Conservation (phyloP, 2,797 vertebrate species). For the Gymnopithys bicolor region DNA sequence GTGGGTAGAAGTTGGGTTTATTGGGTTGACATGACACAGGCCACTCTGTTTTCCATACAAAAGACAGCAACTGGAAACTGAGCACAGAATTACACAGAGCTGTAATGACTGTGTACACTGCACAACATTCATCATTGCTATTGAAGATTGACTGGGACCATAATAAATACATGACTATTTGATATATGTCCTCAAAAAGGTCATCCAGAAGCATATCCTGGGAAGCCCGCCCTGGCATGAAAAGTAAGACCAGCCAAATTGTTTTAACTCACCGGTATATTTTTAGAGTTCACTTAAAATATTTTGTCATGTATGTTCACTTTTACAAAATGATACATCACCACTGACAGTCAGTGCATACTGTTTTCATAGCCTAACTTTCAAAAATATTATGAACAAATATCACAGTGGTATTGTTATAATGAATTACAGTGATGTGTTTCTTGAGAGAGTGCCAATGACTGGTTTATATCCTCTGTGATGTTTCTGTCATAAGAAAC, state of each 20-base stretch:
- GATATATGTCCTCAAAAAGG: constrained; percentile 49
- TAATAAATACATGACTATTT: constrained; percentile 55
- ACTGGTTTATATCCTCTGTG: constrained; percentile 77
- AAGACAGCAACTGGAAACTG: constrained; percentile 32
- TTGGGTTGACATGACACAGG: constrained; percentile 4
- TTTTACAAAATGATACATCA: constrained; percentile 75
- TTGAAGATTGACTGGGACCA: constrained; percentile 17
- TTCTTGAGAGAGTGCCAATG: constrained; percentile 77
- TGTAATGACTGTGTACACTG: neutral
- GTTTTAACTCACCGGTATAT: constrained; percentile 30
- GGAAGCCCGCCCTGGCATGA: constrained; percentile 30
- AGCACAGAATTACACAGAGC: neutral
- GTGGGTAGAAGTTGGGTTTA: constrained; percentile 1
- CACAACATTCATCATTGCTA: constrained; percentile 36
- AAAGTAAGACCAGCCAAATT: constrained; percentile 8
- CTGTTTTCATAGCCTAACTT: constrained; percentile 76
- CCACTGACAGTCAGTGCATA: constrained; percentile 65
- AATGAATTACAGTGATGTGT: constrained; percentile 76
- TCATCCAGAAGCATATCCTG: constrained; percentile 49
- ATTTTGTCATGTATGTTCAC: constrained; percentile 52
- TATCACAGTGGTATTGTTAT: constrained; percentile 75
- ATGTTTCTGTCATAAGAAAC: constrained; percentile 76
- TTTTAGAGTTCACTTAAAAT: constrained; percentile 73
- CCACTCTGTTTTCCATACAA: constrained; percentile 21
- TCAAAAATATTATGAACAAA: constrained; percentile 80